Conservation (phyloP, 2,113 vertebrate species). For the Motacilla tschutschensis region DNA sequence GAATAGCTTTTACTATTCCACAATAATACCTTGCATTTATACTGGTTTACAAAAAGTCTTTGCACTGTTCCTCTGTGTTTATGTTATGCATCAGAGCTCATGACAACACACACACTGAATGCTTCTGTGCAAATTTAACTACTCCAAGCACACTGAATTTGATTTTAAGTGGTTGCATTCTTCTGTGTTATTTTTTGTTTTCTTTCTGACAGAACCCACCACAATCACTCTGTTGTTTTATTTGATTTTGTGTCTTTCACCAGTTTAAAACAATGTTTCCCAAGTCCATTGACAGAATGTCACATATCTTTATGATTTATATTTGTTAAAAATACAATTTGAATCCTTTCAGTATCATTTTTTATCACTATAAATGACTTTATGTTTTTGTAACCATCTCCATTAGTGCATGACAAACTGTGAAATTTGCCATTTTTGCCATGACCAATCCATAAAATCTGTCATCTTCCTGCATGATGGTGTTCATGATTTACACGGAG, state of each 20-base stretch:
- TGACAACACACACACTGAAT: neutral
- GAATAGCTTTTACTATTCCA: neutral
- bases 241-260: neutral
- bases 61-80: neutral
- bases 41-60: neutral
- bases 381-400: constrained; percentile 17
- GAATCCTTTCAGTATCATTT: neutral
- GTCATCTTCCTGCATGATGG: neutral
- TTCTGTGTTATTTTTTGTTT: neutral
- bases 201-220: neutral
- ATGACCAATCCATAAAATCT: constrained; percentile 39
- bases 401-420: constrained; percentile 34
- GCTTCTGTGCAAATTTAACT: neutral
- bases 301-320: neutral
- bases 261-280: neutral
- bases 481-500: neutral
- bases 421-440: constrained; percentile 46
- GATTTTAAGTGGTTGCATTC: neutral
- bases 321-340: constrained; percentile 12
- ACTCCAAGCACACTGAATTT: neutral
- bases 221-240: neutral
- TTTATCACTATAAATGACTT: constrained; percentile 23
- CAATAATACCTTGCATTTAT: neutral
- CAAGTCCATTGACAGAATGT: neutral
- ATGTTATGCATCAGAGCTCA: neutral